Conservation (phyloP, 2,888 invertebrate species). For the Diarsia dahlii region DNA sequence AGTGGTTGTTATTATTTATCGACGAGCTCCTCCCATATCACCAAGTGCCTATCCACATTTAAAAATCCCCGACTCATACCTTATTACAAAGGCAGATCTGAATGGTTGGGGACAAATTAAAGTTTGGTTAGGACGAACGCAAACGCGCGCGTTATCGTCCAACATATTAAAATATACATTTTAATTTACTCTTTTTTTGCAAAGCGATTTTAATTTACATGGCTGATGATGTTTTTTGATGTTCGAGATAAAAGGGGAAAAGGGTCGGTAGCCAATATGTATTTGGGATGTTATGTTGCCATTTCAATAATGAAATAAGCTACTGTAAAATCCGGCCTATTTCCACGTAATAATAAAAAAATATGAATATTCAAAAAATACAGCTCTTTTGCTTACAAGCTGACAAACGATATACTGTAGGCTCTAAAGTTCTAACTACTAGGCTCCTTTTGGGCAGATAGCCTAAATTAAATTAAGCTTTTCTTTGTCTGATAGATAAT, state of each 20-base stretch:
- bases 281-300: conserved; percentile 1
- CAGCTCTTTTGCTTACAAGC: background rate
- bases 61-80: conserved; percentile 22
- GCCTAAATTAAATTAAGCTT: background rate
- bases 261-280: background rate
- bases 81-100: conserved; percentile 55
- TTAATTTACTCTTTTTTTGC: conserved; percentile 49
- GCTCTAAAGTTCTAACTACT: background rate
- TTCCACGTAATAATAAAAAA: background rate
- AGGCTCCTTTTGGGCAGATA: background rate
- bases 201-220: conserved; percentile 48
- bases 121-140: conserved; percentile 63
- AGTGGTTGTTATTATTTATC: background rate
- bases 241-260: conserved; percentile 31
- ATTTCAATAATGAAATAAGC: background rate
- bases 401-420: background rate
- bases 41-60: conserved; percentile 38
- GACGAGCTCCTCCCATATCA: background rate
- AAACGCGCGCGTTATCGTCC: conserved; percentile 26
- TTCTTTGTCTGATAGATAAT: background rate
- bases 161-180: conserved; percentile 52
- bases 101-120: conserved; percentile 60
- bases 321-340: background rate
- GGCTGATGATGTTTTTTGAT: conserved; percentile 40
- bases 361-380: background rate